These are phyloP conservation scores for Cherax quadricarinatus DNA, from an alignment of 1,140 invertebrate genomes.

Conservation along the genomic window DNA sequence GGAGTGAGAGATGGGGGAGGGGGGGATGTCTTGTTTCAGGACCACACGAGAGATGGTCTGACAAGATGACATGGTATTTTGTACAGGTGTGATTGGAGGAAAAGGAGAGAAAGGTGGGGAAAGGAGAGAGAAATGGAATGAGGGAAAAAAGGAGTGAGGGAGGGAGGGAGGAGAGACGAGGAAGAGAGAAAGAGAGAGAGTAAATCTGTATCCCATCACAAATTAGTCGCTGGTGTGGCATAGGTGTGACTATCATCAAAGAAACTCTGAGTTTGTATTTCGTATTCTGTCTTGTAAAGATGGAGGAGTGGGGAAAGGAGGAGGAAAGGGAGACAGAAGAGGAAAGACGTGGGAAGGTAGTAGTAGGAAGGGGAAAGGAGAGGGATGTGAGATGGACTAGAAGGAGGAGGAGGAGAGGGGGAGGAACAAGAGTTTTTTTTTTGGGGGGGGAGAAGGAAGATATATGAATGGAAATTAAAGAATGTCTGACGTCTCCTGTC, in stretches of 20 bases:
- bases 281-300: too few species aligned
- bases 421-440: too few species aligned
- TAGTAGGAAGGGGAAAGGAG: too few species aligned
- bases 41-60: too few species aligned
- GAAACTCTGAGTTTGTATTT: not conserved
- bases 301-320: too few species aligned
- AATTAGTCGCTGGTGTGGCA: constrained; percentile 29
- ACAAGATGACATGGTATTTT: not conserved
- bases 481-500: not conserved
- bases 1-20: too few species aligned
- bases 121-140: too few species aligned
- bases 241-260: constrained; percentile 26
- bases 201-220: not conserved
- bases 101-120: not conserved
- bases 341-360: too few species aligned
- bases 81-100: not conserved
- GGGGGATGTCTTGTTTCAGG: not conserved
- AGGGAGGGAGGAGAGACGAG: not conserved
- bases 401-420: too few species aligned
- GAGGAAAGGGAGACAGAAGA: too few species aligned
- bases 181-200: not conserved
- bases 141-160: not conserved
- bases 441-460: not conserved
- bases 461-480: constrained; percentile 13
- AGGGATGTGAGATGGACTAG: too few species aligned